These are phyloP conservation scores for Formica selysi DNA, from an alignment of 1,140 invertebrate genomes.

Conservation along the genomic window DNA sequence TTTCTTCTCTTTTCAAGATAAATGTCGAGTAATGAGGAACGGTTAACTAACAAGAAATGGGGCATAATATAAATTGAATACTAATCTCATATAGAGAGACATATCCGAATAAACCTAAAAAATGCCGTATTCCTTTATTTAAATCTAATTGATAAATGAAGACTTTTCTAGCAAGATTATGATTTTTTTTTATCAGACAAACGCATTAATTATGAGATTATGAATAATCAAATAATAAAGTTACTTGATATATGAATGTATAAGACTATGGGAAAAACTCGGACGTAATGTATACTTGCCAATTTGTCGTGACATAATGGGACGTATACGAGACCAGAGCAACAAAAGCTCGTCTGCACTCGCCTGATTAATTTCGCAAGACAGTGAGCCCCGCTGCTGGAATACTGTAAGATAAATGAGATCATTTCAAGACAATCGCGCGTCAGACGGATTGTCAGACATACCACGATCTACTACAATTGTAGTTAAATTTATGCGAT, in stretches of 20 bases:
- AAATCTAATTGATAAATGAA: conserved; percentile 13
- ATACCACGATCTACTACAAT: conserved; percentile 41
- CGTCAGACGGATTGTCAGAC: conserved; percentile 65
- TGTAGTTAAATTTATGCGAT: conserved; percentile 62
- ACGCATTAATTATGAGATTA: conserved; percentile 17
- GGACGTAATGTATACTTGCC: conserved; percentile 66
- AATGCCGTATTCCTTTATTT: neutral
- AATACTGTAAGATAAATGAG: conserved; percentile 72
- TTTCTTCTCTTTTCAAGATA: neutral
- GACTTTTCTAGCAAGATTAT: neutral
- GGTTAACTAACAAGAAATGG: too few species aligned
- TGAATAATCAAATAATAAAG: conserved; percentile 17
- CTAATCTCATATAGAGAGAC: too few species aligned
- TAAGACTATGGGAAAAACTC: neutral
- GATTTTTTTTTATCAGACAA: neutral
- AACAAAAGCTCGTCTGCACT: conserved; percentile 71
- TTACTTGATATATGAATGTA: neutral
- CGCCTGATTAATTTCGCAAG: conserved; percentile 73
- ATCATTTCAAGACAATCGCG: conserved; percentile 69
- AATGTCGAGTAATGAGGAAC: too few species aligned
- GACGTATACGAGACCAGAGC: conserved; percentile 36
- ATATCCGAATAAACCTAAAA: neutral
- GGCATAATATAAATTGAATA: too few species aligned
- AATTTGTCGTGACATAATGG: conserved; percentile 57
- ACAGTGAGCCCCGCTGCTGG: conserved; percentile 48